These are phyloP conservation scores for Acanthosepion lycidas DNA, from an alignment of 2,888 invertebrate genomes.

Conservation along the genomic window DNA sequence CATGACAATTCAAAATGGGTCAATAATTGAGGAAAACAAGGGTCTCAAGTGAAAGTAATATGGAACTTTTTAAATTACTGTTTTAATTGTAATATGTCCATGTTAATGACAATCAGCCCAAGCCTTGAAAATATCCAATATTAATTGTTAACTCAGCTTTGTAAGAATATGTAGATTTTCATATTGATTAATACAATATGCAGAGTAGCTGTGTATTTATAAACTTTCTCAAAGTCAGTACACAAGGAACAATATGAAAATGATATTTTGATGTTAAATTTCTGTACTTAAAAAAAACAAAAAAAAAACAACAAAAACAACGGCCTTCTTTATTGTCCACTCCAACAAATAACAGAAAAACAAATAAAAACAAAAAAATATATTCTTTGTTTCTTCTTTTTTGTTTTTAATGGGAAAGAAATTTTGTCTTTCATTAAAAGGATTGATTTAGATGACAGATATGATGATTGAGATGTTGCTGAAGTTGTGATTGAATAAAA, in stretches of 20 bases:
- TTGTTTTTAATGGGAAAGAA: neutral
- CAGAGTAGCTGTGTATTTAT: too few relatives aligned
- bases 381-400: neutral
- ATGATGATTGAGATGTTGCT: neutral
- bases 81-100: too few relatives aligned
- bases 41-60: too few relatives aligned
- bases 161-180: too few relatives aligned
- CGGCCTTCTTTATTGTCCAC: neutral
- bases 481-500: neutral
- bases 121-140: too few relatives aligned
- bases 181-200: too few relatives aligned
- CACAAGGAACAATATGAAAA: neutral
- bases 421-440: neutral
- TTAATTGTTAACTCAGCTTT: too few relatives aligned
- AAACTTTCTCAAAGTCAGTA: neutral
- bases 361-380: neutral
- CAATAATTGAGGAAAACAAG: too few relatives aligned
- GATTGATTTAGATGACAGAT: neutral
- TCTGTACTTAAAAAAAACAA: neutral
- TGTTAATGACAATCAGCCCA: too few relatives aligned
- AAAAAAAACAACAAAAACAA: neutral
- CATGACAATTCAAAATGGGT: too few relatives aligned
- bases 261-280: neutral
- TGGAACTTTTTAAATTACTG: too few relatives aligned
- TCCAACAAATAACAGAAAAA: neutral